Conservation (phyloP, 1,140 invertebrate genomes). For the Drosophila dunni region DNA sequence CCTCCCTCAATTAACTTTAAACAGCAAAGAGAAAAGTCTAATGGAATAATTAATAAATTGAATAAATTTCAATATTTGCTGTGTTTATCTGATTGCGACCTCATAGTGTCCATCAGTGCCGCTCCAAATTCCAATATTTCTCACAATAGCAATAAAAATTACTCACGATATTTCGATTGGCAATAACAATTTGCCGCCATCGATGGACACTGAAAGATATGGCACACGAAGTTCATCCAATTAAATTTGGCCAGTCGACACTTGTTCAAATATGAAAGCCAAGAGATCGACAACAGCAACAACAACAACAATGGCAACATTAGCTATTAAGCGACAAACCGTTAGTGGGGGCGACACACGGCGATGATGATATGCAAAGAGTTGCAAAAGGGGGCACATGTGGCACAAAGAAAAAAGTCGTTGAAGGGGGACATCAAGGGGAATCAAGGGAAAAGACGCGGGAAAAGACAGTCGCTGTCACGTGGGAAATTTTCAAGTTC, state of each 20-base stretch:
- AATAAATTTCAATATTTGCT: background rate
- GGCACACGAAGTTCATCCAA: conserved; percentile 61
- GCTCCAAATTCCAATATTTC: conserved; percentile 3
- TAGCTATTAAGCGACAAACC: conserved; percentile 42
- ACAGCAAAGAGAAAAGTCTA: background rate
- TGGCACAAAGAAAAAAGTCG: conserved; percentile 47
- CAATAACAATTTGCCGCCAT: conserved; percentile 51
- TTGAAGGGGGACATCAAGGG: conserved; percentile 3
- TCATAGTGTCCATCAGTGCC: background rate
- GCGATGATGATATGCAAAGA: conserved; percentile 71
- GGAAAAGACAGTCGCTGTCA: conserved; percentile 57
- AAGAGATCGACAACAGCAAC: conserved; percentile 19
- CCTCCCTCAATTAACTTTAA: background rate
- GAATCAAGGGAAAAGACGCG: background rate
- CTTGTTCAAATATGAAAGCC: conserved; percentile 49
- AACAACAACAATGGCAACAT: conserved; percentile 9
- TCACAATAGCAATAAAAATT: conserved; percentile 48
- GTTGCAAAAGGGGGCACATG: conserved; percentile 53
- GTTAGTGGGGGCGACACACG: conserved; percentile 46
- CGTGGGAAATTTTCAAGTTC: conserved; percentile 82
- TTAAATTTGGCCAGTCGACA: conserved; percentile 61
- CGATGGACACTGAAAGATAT: conserved; percentile 36
- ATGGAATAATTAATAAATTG: background rate
- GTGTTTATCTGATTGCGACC: background rate
- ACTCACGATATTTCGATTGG: conserved; percentile 38